phyloP scores from a whole-genome alignment of 2,113 vertebrate species.

The rabbit (Oryctolagus cuniculus) region DNA sequence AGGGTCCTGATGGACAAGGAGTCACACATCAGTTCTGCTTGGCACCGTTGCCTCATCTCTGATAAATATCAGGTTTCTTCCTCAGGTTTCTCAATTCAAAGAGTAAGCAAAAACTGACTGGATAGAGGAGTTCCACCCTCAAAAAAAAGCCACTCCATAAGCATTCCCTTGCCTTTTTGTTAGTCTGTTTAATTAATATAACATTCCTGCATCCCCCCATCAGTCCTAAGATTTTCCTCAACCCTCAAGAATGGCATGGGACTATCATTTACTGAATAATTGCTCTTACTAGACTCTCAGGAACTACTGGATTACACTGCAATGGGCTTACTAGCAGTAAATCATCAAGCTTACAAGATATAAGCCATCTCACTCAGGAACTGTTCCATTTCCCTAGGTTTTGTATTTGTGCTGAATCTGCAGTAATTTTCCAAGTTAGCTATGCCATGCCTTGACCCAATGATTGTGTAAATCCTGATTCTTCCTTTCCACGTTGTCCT shows the following conservation, averaged over 20 bases:
- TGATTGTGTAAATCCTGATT: not conserved
- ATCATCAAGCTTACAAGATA: slow-evolving; percentile 31
- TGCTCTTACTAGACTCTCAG: not conserved
- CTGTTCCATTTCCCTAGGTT: not conserved
- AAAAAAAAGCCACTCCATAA: not conserved
- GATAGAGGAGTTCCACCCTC: not conserved
- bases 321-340: slow-evolving; percentile 42
- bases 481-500: not conserved
- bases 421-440: slow-evolving; percentile 25
- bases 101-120: not conserved
- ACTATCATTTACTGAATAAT: not conserved
- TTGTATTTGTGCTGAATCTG: not conserved
- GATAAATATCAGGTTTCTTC: not conserved
- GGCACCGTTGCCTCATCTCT: not conserved
- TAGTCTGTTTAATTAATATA: not conserved
- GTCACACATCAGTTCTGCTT: not conserved
- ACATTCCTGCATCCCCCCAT: not conserved
- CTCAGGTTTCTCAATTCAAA: not conserved
- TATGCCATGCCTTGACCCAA: not conserved
- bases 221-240: not conserved
- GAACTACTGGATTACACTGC: slow-evolving; percentile 27
- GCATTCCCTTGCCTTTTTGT: not conserved
- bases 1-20: not conserved
- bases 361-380: not conserved
- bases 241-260: not conserved